Conservation (phyloP, 2,888 invertebrate genomes). For the Cremastobaeus sp. region DNA sequence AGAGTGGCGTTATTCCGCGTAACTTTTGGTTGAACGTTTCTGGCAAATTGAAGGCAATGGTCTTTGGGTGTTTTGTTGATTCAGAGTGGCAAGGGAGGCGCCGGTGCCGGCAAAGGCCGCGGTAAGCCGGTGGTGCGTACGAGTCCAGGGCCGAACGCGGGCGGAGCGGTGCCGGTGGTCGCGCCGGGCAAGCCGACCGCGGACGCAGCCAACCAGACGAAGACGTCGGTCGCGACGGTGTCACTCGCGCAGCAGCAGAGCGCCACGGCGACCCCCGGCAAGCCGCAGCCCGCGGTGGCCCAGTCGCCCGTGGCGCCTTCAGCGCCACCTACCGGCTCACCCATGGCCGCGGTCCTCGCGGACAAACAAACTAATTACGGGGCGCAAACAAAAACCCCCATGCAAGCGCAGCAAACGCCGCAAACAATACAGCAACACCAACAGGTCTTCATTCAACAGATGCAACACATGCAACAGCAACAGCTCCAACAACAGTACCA, state of each 20-base stretch:
- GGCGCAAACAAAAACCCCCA: conserved; percentile 76
- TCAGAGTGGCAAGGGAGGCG: conserved; percentile 75
- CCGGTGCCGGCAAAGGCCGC: conserved; percentile 82
- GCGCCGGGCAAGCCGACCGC: conserved; percentile 81
- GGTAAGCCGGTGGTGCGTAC: conserved; percentile 84
- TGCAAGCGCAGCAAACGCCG: conserved; percentile 74
- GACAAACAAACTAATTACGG: conserved; percentile 80
- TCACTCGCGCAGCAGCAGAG: conserved; percentile 68
- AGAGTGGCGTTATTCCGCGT: conserved; percentile 3
- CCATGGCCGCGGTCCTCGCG: conserved; percentile 78
- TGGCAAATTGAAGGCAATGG: conserved; percentile 53
- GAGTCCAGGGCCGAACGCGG: conserved; percentile 83
- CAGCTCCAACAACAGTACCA: conserved; percentile 72
- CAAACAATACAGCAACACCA: conserved; percentile 74
- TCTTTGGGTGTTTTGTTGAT: conserved; percentile 59
- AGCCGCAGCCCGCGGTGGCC: background rate
- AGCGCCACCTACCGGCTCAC: conserved; percentile 79
- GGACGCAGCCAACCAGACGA: conserved; percentile 81
- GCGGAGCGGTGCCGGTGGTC: conserved; percentile 75
- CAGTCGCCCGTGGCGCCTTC: no score
- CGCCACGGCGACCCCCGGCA: background rate
- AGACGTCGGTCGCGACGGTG: conserved; percentile 63
- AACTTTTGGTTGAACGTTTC: conserved; percentile 37
- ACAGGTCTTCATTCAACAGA: conserved; percentile 72
- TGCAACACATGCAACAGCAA: conserved; percentile 74